Evolutionary conservation across 2,113 vertebrate genomes (phyloP).

Genomic region (Daboia siamensis): DNA sequence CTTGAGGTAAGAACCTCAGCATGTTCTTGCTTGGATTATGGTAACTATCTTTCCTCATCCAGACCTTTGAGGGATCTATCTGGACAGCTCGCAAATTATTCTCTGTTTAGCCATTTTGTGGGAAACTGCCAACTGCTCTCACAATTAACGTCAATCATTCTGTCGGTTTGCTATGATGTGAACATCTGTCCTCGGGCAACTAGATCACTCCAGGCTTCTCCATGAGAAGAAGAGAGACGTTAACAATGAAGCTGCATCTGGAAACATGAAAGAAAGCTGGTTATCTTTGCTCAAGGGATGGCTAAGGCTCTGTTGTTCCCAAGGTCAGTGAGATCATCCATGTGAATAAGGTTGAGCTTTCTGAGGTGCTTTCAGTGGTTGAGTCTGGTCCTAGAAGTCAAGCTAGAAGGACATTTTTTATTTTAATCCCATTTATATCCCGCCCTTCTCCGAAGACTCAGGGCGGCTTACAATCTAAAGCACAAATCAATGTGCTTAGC

Average conservation of each 20-base stretch:
- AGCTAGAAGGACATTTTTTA: neutral
- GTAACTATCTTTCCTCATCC: neutral
- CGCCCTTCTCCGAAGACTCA: no score
- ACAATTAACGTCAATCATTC: constrained; percentile 34
- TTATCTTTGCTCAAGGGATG: neutral
- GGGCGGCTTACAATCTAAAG: no score
- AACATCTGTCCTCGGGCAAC: constrained; percentile 18
- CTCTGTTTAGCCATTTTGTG: neutral
- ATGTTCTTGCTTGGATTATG: neutral
- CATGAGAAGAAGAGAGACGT: neutral
- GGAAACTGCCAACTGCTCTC: constrained; percentile 7
- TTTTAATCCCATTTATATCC: no score
- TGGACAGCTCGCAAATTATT: neutral
- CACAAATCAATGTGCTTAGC: no score
- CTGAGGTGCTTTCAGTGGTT: no score
- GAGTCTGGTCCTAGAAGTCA: neutral
- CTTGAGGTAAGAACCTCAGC: neutral
- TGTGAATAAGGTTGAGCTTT: neutral
- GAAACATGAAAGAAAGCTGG: constrained; percentile 7
- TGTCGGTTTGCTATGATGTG: constrained; percentile 8
- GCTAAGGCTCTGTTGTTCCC: neutral
- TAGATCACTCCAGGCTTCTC: neutral
- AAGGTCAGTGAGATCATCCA: neutral
- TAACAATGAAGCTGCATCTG: neutral
- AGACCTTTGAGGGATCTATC: neutral